Conservation (phyloP, 2,797 vertebrate genomes). For the Agapornis canus region DNA sequence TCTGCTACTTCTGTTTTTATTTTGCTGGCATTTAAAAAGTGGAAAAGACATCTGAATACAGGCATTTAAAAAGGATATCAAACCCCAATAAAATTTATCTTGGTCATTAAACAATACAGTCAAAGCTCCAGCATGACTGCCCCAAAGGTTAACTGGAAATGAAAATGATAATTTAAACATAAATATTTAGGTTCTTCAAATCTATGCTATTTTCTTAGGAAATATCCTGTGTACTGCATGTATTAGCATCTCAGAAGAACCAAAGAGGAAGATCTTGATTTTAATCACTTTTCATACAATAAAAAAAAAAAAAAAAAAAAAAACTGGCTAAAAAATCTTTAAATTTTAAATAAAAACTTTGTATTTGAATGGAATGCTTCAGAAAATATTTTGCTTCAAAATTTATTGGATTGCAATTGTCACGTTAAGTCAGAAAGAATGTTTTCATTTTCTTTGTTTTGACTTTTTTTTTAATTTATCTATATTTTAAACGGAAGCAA, state of each 20-base stretch:
- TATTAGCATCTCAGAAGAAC: background rate
- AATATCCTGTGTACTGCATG: background rate
- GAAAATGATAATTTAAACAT: background rate
- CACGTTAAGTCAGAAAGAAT: background rate
- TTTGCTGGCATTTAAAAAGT: background rate
- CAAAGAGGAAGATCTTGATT: background rate
- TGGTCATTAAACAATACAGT: background rate
- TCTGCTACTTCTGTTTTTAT: background rate
- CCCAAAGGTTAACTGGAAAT: background rate
- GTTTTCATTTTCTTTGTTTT: background rate
- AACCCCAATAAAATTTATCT: background rate
- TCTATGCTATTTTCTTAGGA: background rate
- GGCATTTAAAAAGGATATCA: background rate
- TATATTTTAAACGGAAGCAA: background rate
- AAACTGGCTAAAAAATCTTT: background rate
- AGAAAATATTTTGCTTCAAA: background rate
- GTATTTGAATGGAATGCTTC: background rate
- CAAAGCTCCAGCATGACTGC: background rate
- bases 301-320: background rate
- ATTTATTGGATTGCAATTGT: background rate
- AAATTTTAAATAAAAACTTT: too few species aligned
- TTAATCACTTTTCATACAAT: background rate
- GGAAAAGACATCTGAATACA: background rate
- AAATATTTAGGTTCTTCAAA: background rate
- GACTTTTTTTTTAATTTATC: background rate